Base-by-base conservation (phyloP, 2,113 vertebrate species). In the Vidua chalybeata region DNA sequence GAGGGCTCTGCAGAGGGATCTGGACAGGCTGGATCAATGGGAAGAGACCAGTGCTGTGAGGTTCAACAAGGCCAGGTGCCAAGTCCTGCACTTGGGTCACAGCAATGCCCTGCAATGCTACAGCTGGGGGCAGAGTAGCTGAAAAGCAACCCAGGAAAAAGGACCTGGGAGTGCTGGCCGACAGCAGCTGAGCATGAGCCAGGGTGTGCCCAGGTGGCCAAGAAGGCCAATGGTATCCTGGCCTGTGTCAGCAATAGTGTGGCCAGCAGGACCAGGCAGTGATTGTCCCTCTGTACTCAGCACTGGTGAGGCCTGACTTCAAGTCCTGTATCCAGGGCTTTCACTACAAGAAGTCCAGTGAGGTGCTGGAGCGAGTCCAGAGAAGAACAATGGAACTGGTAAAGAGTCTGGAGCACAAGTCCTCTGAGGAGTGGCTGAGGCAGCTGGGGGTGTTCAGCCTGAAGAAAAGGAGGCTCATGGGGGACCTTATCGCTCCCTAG, bases 151-250 rank as follows among this genome's bases (percentile, higher is more conserved):
- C 5, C 13, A n/a, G 15, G 18, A 10, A 35, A 61, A 35, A 69
- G 54, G 16, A 67, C 7, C 24, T 55, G 24, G 17, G 1, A 2
- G 3, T 68, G 39, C 16, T 61, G 24, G 5, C 6, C 1, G 0
- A 43, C n/a, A 76, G 41, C 12, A 11, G 41, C 20, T 83, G 41
- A 55, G 19, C 11, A 13, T 16, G 16, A 68, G 28, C 39, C 52
- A 52, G 23, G 0, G 0, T 21, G 63, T 76, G 30, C 15, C 26
- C 63, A 43, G 30, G 12, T 41, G 20, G 16, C 63, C 35, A 35
- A 49, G 55, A 83, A 89, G 5, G 63, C 26, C 26, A 55, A 7
- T 23, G 63, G 14, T 17, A 62, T 35, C 48, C 10, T 41, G 63
- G 41, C 3, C 8, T 35, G 10, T 13, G 0, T 14, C 35, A 83